A percentile compares a stretch with the other conserved stretches of the same genome.
phyloP scores from a whole-genome alignment of 2,888 invertebrate species.

The Ligdia adustata region DNA sequence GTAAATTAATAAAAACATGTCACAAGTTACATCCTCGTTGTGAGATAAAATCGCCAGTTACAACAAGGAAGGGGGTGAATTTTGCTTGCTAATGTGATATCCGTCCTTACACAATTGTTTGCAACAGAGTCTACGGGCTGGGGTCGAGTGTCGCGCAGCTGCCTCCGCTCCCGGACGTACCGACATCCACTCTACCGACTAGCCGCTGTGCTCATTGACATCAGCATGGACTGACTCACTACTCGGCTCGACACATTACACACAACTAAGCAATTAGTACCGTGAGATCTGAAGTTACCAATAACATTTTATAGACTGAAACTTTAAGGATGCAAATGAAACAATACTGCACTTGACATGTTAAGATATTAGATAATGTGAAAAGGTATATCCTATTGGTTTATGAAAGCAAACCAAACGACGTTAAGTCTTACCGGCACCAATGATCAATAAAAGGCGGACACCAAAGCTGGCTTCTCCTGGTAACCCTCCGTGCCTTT shows the following conservation, averaged over 20 bases:
- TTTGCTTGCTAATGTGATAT: slow-evolving; percentile 76
- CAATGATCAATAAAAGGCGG: slow-evolving; percentile 63
- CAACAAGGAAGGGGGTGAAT: slow-evolving; percentile 58
- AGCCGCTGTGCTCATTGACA: too few species aligned
- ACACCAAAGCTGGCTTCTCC: slow-evolving; percentile 82
- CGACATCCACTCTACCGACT: slow-evolving; percentile 27
- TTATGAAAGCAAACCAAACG: slow-evolving; percentile 71
- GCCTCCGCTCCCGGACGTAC: slow-evolving; percentile 37
- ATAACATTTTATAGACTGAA: slow-evolving; percentile 58
- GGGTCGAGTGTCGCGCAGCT: slow-evolving; percentile 41
- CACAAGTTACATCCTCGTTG: slow-evolving; percentile 73
- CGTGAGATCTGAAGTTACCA: slow-evolving; percentile 81
- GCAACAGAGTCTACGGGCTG: slow-evolving; percentile 63
- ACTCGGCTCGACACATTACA: slow-evolving; percentile 58
- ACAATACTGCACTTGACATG: slow-evolving; percentile 80
- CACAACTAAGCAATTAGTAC: slow-evolving; percentile 76
- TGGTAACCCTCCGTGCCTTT: slow-evolving; percentile 66
- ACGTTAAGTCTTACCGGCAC: slow-evolving; percentile 68
- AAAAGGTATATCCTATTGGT: slow-evolving; percentile 84
- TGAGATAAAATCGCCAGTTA: slow-evolving; percentile 53
- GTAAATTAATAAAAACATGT: slow-evolving; percentile 82
- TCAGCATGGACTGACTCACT: too few species aligned
- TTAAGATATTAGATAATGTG: slow-evolving; percentile 77
- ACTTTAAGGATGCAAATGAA: slow-evolving; percentile 78
- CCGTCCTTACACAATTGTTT: slow-evolving; percentile 85